Evolutionary conservation across 1,140 invertebrate genomes (phyloP).

Genomic region (Pseudomyrmex gracilis): DNA sequence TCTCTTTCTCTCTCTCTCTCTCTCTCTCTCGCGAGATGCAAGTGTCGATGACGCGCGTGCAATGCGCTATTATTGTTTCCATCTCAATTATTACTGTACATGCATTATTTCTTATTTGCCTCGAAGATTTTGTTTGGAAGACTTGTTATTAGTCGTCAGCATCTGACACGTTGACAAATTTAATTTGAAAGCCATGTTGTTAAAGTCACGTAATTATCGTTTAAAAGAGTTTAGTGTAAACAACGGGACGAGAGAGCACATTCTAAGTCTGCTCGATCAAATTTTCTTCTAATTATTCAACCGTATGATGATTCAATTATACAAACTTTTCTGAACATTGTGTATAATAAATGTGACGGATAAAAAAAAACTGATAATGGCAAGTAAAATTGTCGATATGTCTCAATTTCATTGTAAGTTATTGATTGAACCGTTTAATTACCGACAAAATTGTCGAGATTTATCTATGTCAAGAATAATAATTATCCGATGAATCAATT

Average conservation of each 20-base stretch:
- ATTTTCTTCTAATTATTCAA: too few relatives aligned
- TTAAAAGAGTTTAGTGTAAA: too few relatives aligned
- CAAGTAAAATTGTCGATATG: not conserved
- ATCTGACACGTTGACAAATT: too few relatives aligned
- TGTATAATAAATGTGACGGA: not conserved
- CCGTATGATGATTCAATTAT: not conserved
- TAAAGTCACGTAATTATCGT: too few relatives aligned
- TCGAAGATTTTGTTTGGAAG: too few relatives aligned
- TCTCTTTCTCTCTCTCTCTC: too few relatives aligned
- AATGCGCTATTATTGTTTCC: not conserved
- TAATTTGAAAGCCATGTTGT: too few relatives aligned
- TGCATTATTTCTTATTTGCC: too few relatives aligned
- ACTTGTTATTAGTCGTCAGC: too few relatives aligned
- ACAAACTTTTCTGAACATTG: not conserved
- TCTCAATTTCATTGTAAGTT: not conserved
- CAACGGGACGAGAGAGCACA: too few relatives aligned
- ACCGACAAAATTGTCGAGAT: slow-evolving; percentile 26
- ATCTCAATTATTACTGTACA: not conserved
- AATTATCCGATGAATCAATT: slow-evolving; percentile 53
- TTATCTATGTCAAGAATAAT: slow-evolving; percentile 46
- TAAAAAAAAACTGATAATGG: slow-evolving; percentile 8
- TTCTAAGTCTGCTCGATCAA: too few relatives aligned
- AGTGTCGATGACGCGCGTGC: not conserved
- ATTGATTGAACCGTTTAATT: slow-evolving; percentile 48
- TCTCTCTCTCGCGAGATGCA: not conserved